phyloP scores from a whole-genome alignment of 2,113 vertebrate genomes.

The Dasyornis broadbenti region DNA sequence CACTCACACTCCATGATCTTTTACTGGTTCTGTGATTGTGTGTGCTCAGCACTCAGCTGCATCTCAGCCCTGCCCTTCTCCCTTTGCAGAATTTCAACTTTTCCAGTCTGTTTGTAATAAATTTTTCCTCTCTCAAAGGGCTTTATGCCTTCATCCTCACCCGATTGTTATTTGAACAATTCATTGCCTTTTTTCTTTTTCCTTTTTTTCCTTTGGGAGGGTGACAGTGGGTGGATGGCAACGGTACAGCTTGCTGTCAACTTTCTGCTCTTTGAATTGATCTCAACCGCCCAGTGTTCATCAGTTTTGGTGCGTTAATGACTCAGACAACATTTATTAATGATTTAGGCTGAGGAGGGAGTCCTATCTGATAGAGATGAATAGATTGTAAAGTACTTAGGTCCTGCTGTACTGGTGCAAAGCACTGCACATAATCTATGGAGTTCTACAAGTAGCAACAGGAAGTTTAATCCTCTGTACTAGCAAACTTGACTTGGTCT shows the following conservation, averaged over 20 bases:
- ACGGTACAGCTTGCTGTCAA: not conserved
- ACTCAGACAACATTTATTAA: slow-evolving; percentile 13
- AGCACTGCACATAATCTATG: not conserved
- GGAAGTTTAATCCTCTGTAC: not conserved
- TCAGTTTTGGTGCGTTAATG: not conserved
- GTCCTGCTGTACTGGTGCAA: slow-evolving; percentile 10
- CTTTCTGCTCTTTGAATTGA: not conserved
- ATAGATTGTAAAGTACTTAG: slow-evolving; percentile 23
- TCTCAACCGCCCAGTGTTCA: not conserved
- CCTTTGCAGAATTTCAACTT: not conserved
- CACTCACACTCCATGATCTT: too few relatives aligned
- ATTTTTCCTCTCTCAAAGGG: not conserved
- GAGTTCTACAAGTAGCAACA: slow-evolving; percentile 34
- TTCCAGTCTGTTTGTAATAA: not conserved
- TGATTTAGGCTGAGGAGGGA: not conserved
- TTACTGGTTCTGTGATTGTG: not conserved
- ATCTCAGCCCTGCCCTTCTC: not conserved
- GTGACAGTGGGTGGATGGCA: not conserved
- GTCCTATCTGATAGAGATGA: slow-evolving; percentile 35
- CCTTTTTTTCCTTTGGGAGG: too few relatives aligned
- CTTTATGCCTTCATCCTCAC: not conserved
- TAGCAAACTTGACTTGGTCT: not conserved
- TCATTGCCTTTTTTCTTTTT: not conserved
- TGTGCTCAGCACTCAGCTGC: not conserved
- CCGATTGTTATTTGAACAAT: not conserved